Evolutionary conservation across 2,888 invertebrate genomes (phyloP).

Genomic region (Geotrupes spiniger): DNA sequence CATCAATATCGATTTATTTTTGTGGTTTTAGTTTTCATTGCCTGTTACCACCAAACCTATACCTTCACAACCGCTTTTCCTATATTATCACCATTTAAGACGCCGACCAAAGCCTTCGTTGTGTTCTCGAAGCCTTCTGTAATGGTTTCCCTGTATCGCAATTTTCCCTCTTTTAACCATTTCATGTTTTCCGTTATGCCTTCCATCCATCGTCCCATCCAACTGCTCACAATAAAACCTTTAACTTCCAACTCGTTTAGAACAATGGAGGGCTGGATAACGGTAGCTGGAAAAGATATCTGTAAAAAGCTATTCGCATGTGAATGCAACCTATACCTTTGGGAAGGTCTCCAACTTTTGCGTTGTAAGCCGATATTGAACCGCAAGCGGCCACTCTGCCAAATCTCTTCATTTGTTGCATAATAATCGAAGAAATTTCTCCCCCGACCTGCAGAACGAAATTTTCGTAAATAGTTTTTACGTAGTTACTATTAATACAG

Average conservation of each 20-base stretch:
- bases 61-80: constrained; percentile 69
- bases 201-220: constrained; percentile 59
- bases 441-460: constrained; percentile 58
- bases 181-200: constrained; percentile 60
- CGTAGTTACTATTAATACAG: no score
- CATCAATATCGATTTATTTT: constrained; percentile 6
- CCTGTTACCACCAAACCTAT: not conserved
- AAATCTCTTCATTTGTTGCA: constrained; percentile 61
- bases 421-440: constrained; percentile 58
- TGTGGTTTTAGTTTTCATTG: not conserved
- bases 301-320: no score
- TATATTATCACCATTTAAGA: constrained; percentile 62
- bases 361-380: constrained; percentile 63
- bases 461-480: not conserved
- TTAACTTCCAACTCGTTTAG: constrained; percentile 60
- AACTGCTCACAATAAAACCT: constrained; percentile 59
- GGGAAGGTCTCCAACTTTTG: constrained; percentile 41
- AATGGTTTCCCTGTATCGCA: constrained; percentile 66
- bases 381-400: constrained; percentile 67
- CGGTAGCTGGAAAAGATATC: constrained; percentile 40
- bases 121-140: constrained; percentile 72
- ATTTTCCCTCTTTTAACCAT: constrained; percentile 64
- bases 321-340: constrained; percentile 22
- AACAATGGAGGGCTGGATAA: constrained; percentile 57
- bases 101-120: constrained; percentile 66